These are phyloP conservation scores for Halesus radiatus DNA, from an alignment of 1,140 invertebrate species.

Conservation along the genomic window DNA sequence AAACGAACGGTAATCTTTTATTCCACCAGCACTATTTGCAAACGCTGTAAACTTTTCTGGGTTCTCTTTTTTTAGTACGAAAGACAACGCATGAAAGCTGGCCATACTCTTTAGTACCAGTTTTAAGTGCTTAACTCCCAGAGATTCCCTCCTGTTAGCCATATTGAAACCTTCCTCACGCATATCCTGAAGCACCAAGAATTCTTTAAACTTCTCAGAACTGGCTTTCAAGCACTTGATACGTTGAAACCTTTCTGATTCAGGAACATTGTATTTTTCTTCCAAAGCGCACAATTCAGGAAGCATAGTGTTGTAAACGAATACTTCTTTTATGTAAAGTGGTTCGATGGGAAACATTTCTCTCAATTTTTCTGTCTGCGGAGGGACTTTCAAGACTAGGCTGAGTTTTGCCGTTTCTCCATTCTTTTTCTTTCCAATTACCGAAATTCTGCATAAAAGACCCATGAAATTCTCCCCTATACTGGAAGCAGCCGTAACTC, in stretches of 20 bases:
- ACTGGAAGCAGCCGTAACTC: constrained; percentile 1
- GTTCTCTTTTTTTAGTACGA: constrained; percentile 66
- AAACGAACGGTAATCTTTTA: too few relatives aligned
- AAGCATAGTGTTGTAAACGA: constrained; percentile 62
- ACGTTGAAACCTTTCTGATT: constrained; percentile 59
- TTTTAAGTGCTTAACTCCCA: too few relatives aligned
- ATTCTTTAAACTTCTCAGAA: constrained; percentile 61
- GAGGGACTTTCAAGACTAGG: constrained; percentile 5
- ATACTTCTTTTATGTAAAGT: constrained; percentile 58
- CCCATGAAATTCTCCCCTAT: constrained; percentile 34
- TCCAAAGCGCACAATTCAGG: constrained; percentile 62
- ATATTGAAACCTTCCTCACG: too few relatives aligned
- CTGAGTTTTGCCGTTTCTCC: neutral
- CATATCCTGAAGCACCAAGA: too few relatives aligned
- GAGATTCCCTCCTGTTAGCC: too few relatives aligned
- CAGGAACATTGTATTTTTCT: constrained; percentile 55
- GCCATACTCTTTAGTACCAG: too few relatives aligned
- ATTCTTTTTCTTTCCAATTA: neutral
- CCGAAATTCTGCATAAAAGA: neutral
- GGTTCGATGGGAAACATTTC: constrained; percentile 8
- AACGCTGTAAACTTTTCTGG: constrained; percentile 57
- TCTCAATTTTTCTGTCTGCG: neutral
- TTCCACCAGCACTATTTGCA: too few relatives aligned
- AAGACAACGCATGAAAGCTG: constrained; percentile 71
- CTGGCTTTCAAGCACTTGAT: constrained; percentile 64